Evolutionary conservation across 1,140 invertebrate species (phyloP), one percentile per base, ranked within the genome.

Genomic region (Eriocheir sinensis): DNA sequence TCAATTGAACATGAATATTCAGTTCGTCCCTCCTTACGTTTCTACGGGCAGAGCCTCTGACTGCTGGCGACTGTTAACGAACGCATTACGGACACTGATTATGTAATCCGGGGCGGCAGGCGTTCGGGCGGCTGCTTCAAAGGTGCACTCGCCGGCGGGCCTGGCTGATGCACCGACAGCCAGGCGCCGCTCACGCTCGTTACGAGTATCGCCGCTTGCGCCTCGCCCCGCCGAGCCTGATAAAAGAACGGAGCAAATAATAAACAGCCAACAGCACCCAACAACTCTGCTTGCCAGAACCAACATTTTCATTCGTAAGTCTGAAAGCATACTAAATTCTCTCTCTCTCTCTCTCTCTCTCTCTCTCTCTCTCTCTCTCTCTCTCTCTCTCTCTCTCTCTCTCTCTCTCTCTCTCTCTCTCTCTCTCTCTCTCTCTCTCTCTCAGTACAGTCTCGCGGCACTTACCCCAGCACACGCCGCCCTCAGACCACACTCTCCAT

Each of bases 61-160:
- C 60, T 72, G 60, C 60, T n/a, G 27, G 60, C 0, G 60, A 72
- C 60, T 72, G 60, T 72, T 72, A 72, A 72, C 60, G 60, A 72
- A 72, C 60, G 60, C 60, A 72, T 72, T 72, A 72, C 60, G 60
- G 60, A 72, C 60, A 72, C 60, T 72, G 60, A 72, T 72, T 72
- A 72, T 72, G 60, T 72, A 72, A 72, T 21, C 60, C 60, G 21
- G 60, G 21, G 21, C 60, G 60, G 60, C 60, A n/a, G 60, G 60
- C 60, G 60, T 72, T n/a, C 60, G 60, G 60, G 60, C 60, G 60
- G 60, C 60, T 27, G 60, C 60, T 72, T 72, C 60, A 72, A 72
- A 72, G 60, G 60, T 72, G 60, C 60, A n/a, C 60, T 72, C 27
- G 60, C 60, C 60, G 1, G 60, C 60, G 60, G 60, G 60, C 60